These are phyloP conservation scores for Acridotheres tristis DNA, from an alignment of 2,797 vertebrate genomes.

Conservation along the genomic window DNA sequence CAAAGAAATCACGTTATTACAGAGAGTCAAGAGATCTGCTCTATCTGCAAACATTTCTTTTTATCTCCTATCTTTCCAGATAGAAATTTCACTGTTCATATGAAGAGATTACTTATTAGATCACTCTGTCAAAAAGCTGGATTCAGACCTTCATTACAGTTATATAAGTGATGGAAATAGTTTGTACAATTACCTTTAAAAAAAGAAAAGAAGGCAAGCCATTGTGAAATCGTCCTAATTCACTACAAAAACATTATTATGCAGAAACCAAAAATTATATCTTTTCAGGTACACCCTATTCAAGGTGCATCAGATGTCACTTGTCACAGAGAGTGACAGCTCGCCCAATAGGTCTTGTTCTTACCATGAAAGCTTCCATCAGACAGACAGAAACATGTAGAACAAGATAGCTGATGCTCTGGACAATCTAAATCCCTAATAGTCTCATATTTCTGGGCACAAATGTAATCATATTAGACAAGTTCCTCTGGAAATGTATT, in stretches of 20 bases:
- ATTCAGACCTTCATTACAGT: background rate
- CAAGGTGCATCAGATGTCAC: background rate
- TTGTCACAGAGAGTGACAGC: background rate
- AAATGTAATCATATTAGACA: constrained; percentile 44
- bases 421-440: background rate
- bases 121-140: background rate
- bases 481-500: constrained; percentile 52
- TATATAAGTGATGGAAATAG: background rate
- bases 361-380: background rate
- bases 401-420: background rate
- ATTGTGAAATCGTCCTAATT: background rate
- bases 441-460: constrained; percentile 2
- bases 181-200: background rate
- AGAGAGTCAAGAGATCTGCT: background rate
- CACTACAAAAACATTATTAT: background rate
- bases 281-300: background rate
- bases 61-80: background rate
- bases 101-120: constrained; percentile 4
- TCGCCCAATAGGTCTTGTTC: background rate
- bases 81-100: background rate
- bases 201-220: background rate
- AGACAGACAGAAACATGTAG: background rate
- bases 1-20: background rate
- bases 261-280: background rate
- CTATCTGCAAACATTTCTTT: background rate